Percentiles rank a stretch among this genome's conserved stretches.
Evolutionary conservation across 2,888 invertebrate genomes (phyloP).

Genomic region (Dysmachus trigonus): DNA sequence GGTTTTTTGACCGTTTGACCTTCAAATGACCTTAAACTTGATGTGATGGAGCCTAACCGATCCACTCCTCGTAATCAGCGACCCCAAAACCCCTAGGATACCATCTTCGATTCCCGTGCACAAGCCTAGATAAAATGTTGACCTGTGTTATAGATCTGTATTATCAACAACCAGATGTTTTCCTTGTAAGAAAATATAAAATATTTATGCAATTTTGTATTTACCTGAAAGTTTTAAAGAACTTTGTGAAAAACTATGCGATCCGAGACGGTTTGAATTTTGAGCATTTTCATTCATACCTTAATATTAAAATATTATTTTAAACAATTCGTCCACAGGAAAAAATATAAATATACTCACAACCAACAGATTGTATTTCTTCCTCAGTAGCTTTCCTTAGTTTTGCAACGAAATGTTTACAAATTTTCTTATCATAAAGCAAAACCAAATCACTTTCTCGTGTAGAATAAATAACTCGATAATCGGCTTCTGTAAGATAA

Average conservation of each 20-base stretch:
- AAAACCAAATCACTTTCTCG: conserved; percentile 83
- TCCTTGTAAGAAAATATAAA: not conserved
- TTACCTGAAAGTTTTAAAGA: conserved; percentile 55
- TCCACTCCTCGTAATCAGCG: too few species aligned
- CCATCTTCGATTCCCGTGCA: too few species aligned
- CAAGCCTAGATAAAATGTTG: too few species aligned
- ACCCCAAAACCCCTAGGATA: too few species aligned
- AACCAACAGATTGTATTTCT: conserved; percentile 73
- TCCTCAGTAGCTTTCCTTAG: conserved; percentile 79
- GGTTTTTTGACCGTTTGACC: too few species aligned
- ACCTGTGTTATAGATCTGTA: too few species aligned
- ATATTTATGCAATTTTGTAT: not conserved
- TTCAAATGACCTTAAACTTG: too few species aligned
- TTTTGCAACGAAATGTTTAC: conserved; percentile 83
- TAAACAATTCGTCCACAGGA: not conserved
- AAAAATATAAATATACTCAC: conserved; percentile 57
- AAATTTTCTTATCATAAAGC: conserved; percentile 79
- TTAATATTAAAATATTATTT: not conserved
- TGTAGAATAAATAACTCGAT: conserved; percentile 77
- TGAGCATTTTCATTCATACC: conserved; percentile 42
- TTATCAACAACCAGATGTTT: not conserved
- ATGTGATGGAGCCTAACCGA: too few species aligned
- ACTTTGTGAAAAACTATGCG: conserved; percentile 56
- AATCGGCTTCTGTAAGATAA: conserved; percentile 72
- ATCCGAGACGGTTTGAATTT: conserved; percentile 49